phyloP scores from a whole-genome alignment of 1,140 invertebrate species.

The Ephestia elutella region DNA sequence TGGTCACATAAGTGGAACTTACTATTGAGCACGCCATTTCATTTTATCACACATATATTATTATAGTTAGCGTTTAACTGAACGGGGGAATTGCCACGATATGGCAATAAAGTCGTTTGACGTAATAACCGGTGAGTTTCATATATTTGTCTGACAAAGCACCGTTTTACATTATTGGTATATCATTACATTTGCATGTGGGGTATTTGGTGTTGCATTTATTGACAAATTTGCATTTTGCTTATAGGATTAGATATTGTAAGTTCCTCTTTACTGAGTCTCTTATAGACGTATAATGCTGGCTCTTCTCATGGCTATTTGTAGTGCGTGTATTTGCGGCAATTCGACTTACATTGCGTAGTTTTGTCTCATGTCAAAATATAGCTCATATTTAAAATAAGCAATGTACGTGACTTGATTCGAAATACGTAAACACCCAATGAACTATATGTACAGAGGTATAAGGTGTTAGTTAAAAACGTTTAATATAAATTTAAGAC shows the following conservation, averaged over 20 bases:
- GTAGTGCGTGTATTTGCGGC: too few relatives aligned
- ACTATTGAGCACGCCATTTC: constrained; percentile 37
- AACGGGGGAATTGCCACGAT: constrained; percentile 56
- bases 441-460: too few relatives aligned
- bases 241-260: constrained; percentile 16
- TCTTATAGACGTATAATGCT: background rate
- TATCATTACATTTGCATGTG: constrained; percentile 40
- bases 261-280: background rate
- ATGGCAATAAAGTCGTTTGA: constrained; percentile 59
- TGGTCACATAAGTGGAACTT: constrained; percentile 55
- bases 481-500: background rate
- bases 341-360: too few relatives aligned
- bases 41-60: constrained; percentile 62
- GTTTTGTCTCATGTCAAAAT: too few relatives aligned
- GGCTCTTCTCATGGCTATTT: too few relatives aligned
- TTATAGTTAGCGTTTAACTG: constrained; percentile 52
- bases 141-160: constrained; percentile 66
- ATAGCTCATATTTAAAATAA: too few relatives aligned
- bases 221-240: constrained; percentile 32
- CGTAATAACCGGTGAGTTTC: constrained; percentile 57
- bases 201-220: constrained; percentile 30
- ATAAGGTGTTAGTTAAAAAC: background rate
- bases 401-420: too few relatives aligned
- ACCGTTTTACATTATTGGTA: constrained; percentile 51
- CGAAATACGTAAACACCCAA: too few relatives aligned